Evolutionary conservation across 1,140 invertebrate genomes (phyloP).

Genomic region (Heliothis subflexa): DNA sequence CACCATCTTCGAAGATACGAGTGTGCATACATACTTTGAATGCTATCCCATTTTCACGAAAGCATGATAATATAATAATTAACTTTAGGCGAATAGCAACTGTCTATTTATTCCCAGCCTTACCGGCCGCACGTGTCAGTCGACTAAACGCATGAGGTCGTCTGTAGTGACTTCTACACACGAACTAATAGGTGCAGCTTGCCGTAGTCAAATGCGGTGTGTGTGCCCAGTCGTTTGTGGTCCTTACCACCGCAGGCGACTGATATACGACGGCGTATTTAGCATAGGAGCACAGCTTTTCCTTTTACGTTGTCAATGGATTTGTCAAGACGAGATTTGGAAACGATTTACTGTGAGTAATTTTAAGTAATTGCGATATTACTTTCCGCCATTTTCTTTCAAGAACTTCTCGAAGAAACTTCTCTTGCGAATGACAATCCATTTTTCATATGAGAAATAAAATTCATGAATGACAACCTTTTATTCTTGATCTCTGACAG

Average conservation of each 20-base stretch:
- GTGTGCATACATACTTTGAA: no score
- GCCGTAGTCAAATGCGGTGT: neutral
- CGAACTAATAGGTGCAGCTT: neutral
- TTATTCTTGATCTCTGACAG: no score
- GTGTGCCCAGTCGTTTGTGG: conserved; percentile 1
- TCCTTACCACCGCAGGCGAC: neutral
- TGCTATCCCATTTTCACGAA: no score
- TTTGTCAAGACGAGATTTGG: neutral
- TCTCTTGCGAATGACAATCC: no score
- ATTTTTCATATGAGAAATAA: no score
- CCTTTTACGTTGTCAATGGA: conserved; percentile 18
- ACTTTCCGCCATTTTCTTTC: neutral
- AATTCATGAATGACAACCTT: no score
- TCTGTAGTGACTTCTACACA: neutral
- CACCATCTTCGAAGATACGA: no score
- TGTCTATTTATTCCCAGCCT: neutral
- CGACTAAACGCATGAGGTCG: conserved; percentile 3
- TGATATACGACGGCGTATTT: neutral
- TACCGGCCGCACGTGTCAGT: neutral
- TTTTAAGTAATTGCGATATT: neutral
- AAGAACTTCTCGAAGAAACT: no score
- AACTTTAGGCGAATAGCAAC: no score
- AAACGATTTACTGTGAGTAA: conserved; percentile 15
- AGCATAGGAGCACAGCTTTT: conserved; percentile 21
- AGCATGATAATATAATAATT: no score